phyloP scores from a whole-genome alignment of 2,113 vertebrate species.

The Procavia capensis region DNA sequence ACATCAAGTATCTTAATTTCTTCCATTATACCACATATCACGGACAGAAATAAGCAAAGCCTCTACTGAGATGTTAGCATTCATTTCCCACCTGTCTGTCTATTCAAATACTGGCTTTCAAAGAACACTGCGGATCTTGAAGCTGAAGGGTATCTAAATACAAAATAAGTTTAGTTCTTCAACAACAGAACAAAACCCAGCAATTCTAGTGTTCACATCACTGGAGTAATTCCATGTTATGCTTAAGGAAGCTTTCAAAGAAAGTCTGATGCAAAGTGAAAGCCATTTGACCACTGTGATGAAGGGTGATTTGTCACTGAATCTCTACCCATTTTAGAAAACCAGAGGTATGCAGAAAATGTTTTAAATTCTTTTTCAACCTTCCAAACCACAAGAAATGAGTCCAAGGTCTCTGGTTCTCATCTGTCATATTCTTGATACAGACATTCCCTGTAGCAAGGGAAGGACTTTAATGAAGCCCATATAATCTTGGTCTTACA shows the following conservation, averaged over 20 bases:
- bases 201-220: neutral
- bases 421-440: conserved; percentile 38
- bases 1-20: conserved; percentile 23
- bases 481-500: neutral
- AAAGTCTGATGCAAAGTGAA: conserved; percentile 41
- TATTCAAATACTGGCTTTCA: conserved; percentile 42
- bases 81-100: conserved; percentile 32
- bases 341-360: conserved; percentile 48
- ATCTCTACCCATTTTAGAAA: conserved; percentile 52
- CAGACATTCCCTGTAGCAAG: neutral
- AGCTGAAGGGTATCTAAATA: conserved; percentile 24
- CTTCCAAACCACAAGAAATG: conserved; percentile 33
- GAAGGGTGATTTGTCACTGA: neutral
- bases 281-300: neutral
- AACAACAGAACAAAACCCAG: conserved; percentile 33
- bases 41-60: neutral
- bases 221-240: conserved; percentile 3
- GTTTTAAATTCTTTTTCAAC: conserved; percentile 58
- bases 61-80: neutral
- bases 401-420: neutral
- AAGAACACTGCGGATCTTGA: conserved; percentile 43
- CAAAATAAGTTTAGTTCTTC: conserved; percentile 10
- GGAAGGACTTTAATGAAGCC: conserved; percentile 26
- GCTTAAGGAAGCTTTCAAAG: conserved; percentile 32
- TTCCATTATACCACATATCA: neutral